A percentile compares a stretch with the other conserved stretches of the same genome.
These are phyloP conservation scores for Tympanoctomys barrerae DNA, from an alignment of 2,797 vertebrate species.

Conservation along the genomic window DNA sequence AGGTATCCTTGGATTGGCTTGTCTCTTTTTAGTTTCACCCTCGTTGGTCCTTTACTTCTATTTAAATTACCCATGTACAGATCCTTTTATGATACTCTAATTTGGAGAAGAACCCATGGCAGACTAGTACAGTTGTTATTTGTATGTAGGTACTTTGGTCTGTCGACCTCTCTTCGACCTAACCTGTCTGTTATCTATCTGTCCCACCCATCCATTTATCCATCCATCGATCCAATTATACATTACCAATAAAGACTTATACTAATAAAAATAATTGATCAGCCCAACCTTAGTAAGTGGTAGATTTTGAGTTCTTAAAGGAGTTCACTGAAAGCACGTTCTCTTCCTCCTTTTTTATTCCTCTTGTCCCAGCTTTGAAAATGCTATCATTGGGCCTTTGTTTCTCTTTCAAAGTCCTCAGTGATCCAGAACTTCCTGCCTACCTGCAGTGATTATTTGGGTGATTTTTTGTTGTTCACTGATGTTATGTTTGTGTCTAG, in stretches of 20 bases:
- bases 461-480: neutral
- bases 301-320: conserved; percentile 18
- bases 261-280: neutral
- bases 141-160: neutral
- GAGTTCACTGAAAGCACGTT: neutral
- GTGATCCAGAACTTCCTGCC: neutral
- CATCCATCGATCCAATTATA: neutral
- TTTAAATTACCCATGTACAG: neutral
- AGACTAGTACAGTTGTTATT: neutral
- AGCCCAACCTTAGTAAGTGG: neutral
- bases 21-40: neutral
- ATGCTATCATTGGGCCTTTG: neutral
- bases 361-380: neutral
- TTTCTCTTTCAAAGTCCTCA: neutral
- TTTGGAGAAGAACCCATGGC: neutral
- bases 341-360: conserved; percentile 8
- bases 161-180: neutral
- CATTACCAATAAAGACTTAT: conserved; percentile 1
- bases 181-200: neutral
- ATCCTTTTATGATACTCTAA: neutral
- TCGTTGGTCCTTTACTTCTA: neutral
- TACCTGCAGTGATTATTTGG: neutral
- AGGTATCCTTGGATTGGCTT: neutral
- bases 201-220: neutral
- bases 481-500: neutral